These are phyloP conservation scores for Parauchenoglanis ngamensis DNA, from an alignment of 2,797 vertebrate genomes.

Conservation along the genomic window DNA sequence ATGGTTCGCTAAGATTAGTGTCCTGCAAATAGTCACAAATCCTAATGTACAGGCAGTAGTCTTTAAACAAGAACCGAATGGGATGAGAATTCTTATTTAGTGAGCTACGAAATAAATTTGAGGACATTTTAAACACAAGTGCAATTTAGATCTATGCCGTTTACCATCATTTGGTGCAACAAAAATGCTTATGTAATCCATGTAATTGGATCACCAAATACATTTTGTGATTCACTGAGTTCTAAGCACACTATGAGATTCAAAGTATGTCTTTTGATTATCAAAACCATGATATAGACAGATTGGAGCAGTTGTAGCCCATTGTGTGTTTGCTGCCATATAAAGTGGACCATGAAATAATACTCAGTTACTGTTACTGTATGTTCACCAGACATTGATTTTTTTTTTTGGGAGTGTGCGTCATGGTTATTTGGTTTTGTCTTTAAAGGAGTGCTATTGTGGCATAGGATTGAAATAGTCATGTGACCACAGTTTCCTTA, in stretches of 20 bases:
- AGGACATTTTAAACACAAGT: too few species aligned
- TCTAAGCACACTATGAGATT: not conserved
- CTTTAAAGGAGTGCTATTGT: not conserved
- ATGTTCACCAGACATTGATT: not conserved
- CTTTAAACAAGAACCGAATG: not conserved
- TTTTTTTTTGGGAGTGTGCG: too few species aligned
- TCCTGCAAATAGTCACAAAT: not conserved
- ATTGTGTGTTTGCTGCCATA: not conserved
- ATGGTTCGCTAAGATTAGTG: too few species aligned
- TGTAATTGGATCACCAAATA: not conserved
- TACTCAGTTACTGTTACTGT: not conserved
- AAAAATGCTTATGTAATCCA: not conserved
- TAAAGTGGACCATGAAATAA: not conserved
- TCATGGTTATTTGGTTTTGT: not conserved
- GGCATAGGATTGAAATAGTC: not conserved
- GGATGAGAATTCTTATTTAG: not conserved
- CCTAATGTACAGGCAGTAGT: not conserved
- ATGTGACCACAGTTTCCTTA: not conserved
- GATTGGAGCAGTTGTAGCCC: not conserved
- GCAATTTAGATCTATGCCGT: too few species aligned
- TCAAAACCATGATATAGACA: not conserved
- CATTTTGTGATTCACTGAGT: not conserved
- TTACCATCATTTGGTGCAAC: too few species aligned
- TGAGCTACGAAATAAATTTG: too few species aligned
- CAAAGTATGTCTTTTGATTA: not conserved